Evolutionary conservation across 2,888 invertebrate species (phyloP).

Genomic region (Ophion ventricosus): DNA sequence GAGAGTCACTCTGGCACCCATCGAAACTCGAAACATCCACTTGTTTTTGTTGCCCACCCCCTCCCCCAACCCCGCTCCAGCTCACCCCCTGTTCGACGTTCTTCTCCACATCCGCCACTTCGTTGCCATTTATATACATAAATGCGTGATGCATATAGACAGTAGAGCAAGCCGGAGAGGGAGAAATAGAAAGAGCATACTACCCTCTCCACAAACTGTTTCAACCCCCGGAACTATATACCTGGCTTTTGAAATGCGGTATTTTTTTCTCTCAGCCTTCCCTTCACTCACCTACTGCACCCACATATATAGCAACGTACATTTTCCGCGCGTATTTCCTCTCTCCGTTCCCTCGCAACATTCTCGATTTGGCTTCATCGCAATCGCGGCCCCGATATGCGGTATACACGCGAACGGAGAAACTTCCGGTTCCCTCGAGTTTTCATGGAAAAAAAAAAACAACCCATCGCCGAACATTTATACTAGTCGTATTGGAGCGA

Average conservation of each 20-base stretch:
- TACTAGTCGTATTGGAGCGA: conserved; percentile 30
- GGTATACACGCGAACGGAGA: conserved; percentile 1
- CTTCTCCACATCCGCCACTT: conserved; percentile 50
- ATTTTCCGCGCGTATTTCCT: conserved; percentile 25
- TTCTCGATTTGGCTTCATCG: conserved; percentile 56
- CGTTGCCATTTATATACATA: conserved; percentile 28
- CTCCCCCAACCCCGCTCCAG: neutral
- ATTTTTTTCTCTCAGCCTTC: conserved; percentile 47
- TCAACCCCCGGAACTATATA: conserved; percentile 39
- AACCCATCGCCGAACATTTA: conserved; percentile 26
- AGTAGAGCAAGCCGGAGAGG: neutral
- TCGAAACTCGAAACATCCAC: conserved; percentile 45
- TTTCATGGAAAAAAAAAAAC: conserved; percentile 13
- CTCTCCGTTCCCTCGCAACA: conserved; percentile 11
- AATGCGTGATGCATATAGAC: neutral
- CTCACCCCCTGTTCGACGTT: conserved; percentile 36
- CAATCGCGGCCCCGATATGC: conserved; percentile 21
- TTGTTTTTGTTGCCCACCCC: conserved; percentile 54
- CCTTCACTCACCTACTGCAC: conserved; percentile 6
- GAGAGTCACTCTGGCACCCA: conserved; percentile 58
- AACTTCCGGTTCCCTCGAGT: conserved; percentile 41
- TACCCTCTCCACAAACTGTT: conserved; percentile 17
- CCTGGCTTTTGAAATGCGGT: conserved; percentile 56
- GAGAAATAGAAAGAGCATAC: neutral
- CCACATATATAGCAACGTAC: conserved; percentile 16